Evolutionary conservation across 2,797 vertebrate species (phyloP), one percentile per base, ranked within the genome.

Genomic region (Cirrhinus molitorella): DNA sequence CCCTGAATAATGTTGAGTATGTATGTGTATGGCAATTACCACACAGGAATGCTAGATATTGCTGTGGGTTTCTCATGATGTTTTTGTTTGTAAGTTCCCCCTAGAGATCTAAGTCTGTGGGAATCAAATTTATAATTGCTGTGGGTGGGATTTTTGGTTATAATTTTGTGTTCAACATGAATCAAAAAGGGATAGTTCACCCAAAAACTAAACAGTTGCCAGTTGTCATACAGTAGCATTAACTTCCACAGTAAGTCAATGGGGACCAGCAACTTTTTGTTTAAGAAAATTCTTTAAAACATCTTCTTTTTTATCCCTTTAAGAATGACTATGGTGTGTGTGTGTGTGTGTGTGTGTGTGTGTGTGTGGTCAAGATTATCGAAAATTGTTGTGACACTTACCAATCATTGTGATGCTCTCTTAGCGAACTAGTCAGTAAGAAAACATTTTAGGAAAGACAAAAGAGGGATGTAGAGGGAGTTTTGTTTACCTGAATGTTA

Each of bases 31-130:
- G 19, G 55, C 2, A 3, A 67, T 67, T 28, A 57, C 23, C 0
- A 4, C 45, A 28, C n/a, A 82, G 71, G 4, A 53, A 83, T 66
- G 28, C 31, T 11, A 16, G 7, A 14, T 17, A 55, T 75, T 55
- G 37, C 34, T 74, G 71, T 75, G 61, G 61, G 31, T 65, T 75
- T 83, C 43, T 67, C 72, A 11, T 37, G 13, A 67, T 75, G 47
- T 75, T 75, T 75, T 83, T 75, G n/a, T 82, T 31, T 66, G 45
- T 31, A 6, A 40, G 71, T 25, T 65, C 47, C 57, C 51, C n/a
- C 59, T 51, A 8, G 70, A 81, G 68, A 73, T 81, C 16, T 45
- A 45, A 21, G 28, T 65, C 80, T 45, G 66, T 59, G 40, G 40
- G 79, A 51, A 61, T 61, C 11, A 13, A 25, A 65, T 74, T 5